A percentile compares a stretch with the other conserved stretches of the same genome.
Conservation (phyloP, 2,888 invertebrate genomes). For the Labia minor region DNA sequence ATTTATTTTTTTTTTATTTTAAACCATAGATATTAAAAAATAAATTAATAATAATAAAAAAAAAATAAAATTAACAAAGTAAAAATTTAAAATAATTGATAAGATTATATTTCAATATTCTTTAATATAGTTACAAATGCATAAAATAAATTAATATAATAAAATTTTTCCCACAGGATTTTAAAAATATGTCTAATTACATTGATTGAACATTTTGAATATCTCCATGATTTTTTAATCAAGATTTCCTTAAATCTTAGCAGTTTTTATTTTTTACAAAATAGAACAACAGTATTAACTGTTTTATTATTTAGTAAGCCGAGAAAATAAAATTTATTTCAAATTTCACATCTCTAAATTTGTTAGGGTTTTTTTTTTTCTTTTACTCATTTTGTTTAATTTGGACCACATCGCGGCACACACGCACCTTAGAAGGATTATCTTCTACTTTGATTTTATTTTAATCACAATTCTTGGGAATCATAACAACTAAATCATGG, state of each 20-base stretch:
- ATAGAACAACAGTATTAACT: slow-evolving; percentile 4
- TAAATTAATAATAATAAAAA: not conserved
- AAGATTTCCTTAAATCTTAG: not conserved
- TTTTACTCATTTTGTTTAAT: not conserved
- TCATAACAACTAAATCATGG: slow-evolving; percentile 4
- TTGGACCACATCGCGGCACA: not conserved
- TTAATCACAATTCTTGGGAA: not conserved
- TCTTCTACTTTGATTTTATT: slow-evolving; percentile 13
- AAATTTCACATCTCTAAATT: not conserved
- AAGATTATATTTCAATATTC: slow-evolving; percentile 13
- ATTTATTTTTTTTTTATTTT: no score
- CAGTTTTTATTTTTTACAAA: slow-evolving; percentile 3
- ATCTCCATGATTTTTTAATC: not conserved
- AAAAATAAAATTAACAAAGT: not conserved
- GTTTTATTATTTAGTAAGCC: slow-evolving; percentile 3
- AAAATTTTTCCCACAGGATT: not conserved
- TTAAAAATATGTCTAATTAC: slow-evolving; percentile 4
- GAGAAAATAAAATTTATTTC: slow-evolving; percentile 13
- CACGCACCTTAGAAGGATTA: not conserved
- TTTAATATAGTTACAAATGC: slow-evolving; percentile 13
- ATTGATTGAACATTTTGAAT: not conserved
- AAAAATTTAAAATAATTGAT: slow-evolving; percentile 4
- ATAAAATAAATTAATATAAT: slow-evolving; percentile 13
- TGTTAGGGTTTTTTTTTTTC: not conserved
- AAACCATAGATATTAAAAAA: no score